A percentile compares a stretch with the other conserved stretches of the same genome.
Evolutionary conservation across 2,888 invertebrate genomes (phyloP).

Genomic region (Catocala nupta): DNA sequence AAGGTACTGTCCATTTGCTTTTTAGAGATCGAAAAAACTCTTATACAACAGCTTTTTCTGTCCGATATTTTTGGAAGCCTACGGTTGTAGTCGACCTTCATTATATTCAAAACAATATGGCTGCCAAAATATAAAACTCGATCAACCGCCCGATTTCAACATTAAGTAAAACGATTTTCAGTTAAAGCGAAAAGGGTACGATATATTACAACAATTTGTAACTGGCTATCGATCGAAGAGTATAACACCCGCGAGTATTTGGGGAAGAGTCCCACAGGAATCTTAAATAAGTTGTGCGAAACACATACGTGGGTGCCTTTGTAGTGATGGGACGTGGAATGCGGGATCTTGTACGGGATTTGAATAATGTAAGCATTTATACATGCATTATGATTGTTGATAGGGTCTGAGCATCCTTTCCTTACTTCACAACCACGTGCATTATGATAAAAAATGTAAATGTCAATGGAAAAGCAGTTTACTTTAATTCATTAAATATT

Average conservation of each 20-base stretch:
- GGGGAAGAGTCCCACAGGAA: slow-evolving; percentile 46
- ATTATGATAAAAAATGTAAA: no score
- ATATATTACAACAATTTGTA: slow-evolving; percentile 54
- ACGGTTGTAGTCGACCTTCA: no score
- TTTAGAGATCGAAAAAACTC: no score
- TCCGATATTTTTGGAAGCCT: no score
- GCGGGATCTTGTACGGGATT: slow-evolving; percentile 12
- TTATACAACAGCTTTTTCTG: no score
- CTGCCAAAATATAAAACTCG: slow-evolving; percentile 18
- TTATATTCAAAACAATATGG: no score
- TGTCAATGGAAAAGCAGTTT: no score
- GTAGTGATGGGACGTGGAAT: slow-evolving; percentile 24
- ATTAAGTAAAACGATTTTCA: slow-evolving; percentile 43
- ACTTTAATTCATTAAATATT: no score
- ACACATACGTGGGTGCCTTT: slow-evolving; percentile 31
- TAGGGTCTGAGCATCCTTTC: no score
- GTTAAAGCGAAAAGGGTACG: slow-evolving; percentile 40
- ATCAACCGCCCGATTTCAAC: slow-evolving; percentile 27
- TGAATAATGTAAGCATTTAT: not conserved
- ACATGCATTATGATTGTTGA: no score
- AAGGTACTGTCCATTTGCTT: no score
- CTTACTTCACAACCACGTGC: no score
- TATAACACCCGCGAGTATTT: slow-evolving; percentile 43
- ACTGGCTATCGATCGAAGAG: slow-evolving; percentile 44
- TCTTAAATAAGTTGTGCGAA: slow-evolving; percentile 61